Base-by-base conservation (phyloP, 2,113 vertebrate genomes). In the Marcusenius ussheri region DNA sequence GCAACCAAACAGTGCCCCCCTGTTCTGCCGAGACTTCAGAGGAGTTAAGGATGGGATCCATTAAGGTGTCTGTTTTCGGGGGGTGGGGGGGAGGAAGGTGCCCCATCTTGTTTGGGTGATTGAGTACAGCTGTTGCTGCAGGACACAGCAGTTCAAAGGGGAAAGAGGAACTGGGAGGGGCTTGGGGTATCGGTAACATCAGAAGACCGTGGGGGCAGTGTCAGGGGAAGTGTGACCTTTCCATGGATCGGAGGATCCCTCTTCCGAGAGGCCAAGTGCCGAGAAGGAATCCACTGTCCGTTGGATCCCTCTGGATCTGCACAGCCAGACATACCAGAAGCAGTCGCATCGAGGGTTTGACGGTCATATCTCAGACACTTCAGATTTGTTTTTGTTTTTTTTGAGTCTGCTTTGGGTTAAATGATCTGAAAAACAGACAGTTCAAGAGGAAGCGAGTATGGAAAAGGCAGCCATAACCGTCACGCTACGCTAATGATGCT, bases 121-220 rank as follows among this genome's bases (percentile, higher is more conserved):
- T 88, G 90, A 90, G 91, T 88, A 91, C 92, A 93, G 92, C 91
- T 93, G 90, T 93, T 93, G 91, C 90, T 91, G 91, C 87, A 90
- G 91, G 92, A 92, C 83, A 88, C 89, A 89, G 88, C 91, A 90
- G 89, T 92, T 91, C 91, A 92, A 90, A 93, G 90, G 90, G 24
- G 83, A 83, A 66, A 89, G 90, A 89, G 80, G 83, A 74, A 87
- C 46, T 88, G 53, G 74, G 87, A 62, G 31, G 50, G 88, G 86
- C 49, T 47, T 80, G 90, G 62, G 88, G 83, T 87, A 90, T 91
- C 51, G 88, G 42, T 92, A 90, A 90, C 91, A 90, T 90, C 88
- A 89, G 92, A 85, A 90, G 90, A 86, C 86, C 89, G 70, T 77
- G 46, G 89, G 39, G 89, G 39, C n/a, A 47, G 47, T 77, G 50